phyloP scores from a whole-genome alignment of 1,140 invertebrate genomes.

The Watersipora subatra region DNA sequence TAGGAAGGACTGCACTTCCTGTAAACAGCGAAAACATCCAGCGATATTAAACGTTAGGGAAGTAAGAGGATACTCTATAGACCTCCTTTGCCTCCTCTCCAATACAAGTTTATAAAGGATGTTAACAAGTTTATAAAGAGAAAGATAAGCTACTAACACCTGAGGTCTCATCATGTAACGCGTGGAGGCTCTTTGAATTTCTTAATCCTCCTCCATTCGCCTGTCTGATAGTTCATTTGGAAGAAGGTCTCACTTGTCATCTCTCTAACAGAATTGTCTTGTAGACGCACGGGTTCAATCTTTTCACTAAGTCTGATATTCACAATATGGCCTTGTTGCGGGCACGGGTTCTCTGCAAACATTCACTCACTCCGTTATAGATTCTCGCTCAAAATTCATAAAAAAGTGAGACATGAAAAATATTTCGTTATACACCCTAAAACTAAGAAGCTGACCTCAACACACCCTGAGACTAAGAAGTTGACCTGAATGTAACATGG shows the following conservation, averaged over 20 bases:
- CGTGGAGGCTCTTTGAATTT: conserved; percentile 44
- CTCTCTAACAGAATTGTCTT: conserved; percentile 52
- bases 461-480: too few species aligned
- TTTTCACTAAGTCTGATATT: conserved; percentile 82
- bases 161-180: too few species aligned
- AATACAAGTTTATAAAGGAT: too few species aligned
- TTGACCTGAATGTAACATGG: too few species aligned
- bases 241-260: conserved; percentile 71
- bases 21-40: too few species aligned
- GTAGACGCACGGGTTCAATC: conserved; percentile 58
- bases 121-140: too few species aligned
- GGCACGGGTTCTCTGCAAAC: conserved; percentile 76
- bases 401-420: background rate
- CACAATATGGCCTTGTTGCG: conserved; percentile 77
- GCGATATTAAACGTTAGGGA: too few species aligned
- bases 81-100: too few species aligned
- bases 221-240: conserved; percentile 90
- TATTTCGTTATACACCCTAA: background rate
- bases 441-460: too few species aligned
- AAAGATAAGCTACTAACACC: too few species aligned
- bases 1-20: too few species aligned
- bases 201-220: conserved; percentile 81
- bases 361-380: conserved; percentile 10
- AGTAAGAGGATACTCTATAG: too few species aligned
- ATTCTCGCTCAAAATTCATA: background rate